Conservation (phyloP, 2,113 vertebrate species). For the Mionectes macconnelli region DNA sequence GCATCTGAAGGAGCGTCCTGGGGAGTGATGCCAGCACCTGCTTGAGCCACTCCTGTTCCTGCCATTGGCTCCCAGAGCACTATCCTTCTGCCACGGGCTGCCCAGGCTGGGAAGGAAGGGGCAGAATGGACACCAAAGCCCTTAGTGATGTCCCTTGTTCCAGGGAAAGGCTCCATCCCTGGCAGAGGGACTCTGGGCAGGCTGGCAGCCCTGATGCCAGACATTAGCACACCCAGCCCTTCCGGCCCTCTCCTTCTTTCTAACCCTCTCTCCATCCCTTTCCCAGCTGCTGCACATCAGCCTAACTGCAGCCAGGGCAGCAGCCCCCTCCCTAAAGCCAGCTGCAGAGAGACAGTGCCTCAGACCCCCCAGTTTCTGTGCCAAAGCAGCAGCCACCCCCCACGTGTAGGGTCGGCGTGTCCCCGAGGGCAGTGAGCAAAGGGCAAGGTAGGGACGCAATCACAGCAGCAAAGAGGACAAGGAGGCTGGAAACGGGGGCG, state of each 20-base stretch:
- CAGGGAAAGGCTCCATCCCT: background rate
- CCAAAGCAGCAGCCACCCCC: background rate
- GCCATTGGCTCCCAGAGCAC: background rate
- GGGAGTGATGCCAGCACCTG: background rate
- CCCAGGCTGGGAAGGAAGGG: background rate
- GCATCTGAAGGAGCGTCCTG: background rate
- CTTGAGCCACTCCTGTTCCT: background rate
- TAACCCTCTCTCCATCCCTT: background rate
- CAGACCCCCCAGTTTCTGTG: background rate
- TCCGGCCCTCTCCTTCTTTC: background rate
- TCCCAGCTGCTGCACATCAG: background rate
- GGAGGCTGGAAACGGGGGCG: slow-evolving; percentile 17
- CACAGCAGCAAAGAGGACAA: slow-evolving; percentile 53
- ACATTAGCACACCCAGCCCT: background rate
- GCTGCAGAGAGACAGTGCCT: background rate
- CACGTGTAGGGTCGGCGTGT: accelerated
- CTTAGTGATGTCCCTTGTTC: background rate
- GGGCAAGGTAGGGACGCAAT: background rate
- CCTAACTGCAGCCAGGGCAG: background rate
- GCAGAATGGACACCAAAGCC: background rate
- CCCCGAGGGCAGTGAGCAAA: background rate
- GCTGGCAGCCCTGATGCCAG: background rate
- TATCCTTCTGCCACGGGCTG: background rate
- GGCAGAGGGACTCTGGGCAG: background rate
- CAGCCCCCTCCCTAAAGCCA: background rate